These are phyloP conservation scores for Aplocera efformata DNA, from an alignment of 2,888 invertebrate genomes.

Conservation along the genomic window DNA sequence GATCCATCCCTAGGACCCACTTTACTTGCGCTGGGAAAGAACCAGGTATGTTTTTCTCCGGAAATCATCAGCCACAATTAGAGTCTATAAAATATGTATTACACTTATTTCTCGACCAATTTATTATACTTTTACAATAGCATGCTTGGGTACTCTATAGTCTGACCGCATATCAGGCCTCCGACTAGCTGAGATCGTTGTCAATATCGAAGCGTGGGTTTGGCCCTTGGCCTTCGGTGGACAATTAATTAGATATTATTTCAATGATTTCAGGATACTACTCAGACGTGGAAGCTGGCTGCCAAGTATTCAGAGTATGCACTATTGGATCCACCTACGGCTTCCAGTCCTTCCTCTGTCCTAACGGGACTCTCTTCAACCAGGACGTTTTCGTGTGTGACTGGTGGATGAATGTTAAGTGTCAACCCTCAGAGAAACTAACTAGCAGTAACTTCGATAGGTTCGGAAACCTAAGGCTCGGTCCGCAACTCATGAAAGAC, in stretches of 20 bases:
- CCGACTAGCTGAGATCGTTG: too few relatives aligned
- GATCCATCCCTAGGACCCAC: slow-evolving; percentile 79
- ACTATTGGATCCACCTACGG: slow-evolving; percentile 76
- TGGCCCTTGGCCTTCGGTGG: too few relatives aligned
- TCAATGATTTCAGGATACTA: slow-evolving; percentile 78
- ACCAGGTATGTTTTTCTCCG: slow-evolving; percentile 63
- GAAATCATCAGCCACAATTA: neutral
- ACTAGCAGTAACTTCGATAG: slow-evolving; percentile 67
- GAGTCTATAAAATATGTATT: too few relatives aligned
- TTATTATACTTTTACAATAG: too few relatives aligned
- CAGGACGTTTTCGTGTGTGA: slow-evolving; percentile 84
- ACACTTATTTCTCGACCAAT: too few relatives aligned
- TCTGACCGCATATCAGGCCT: too few relatives aligned
- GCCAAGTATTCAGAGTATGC: slow-evolving; percentile 85
- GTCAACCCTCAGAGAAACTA: slow-evolving; percentile 63
- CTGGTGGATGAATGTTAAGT: slow-evolving; percentile 85
- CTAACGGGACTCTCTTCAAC: slow-evolving; percentile 84
- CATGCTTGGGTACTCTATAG: too few relatives aligned
- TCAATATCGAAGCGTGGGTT: too few relatives aligned
- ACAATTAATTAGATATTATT: too few relatives aligned
- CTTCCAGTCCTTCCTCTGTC: slow-evolving; percentile 83
- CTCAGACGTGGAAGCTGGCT: slow-evolving; percentile 82
- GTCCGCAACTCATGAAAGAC: slow-evolving; percentile 79
- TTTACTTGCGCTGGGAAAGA: slow-evolving; percentile 82
- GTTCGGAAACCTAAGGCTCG: slow-evolving; percentile 68